phyloP scores from a whole-genome alignment of 2,113 vertebrate genomes.

The Notothenia coriiceps region DNA sequence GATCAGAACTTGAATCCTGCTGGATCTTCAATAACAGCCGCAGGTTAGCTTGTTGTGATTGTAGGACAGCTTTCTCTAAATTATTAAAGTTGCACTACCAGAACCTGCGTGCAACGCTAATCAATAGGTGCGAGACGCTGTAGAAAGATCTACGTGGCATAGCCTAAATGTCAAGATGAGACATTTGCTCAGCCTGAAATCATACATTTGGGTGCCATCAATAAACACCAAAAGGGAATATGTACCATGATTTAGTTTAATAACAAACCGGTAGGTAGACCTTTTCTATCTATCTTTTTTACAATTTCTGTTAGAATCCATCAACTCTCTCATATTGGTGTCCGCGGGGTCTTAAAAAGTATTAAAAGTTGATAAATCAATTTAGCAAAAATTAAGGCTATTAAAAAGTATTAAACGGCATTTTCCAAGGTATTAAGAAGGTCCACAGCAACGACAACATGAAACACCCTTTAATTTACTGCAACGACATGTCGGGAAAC shows the following conservation, averaged over 20 bases:
- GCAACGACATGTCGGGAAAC: too few relatives aligned
- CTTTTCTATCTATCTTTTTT: neutral
- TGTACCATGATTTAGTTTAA: neutral
- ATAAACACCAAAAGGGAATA: neutral
- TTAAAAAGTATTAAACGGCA: too few relatives aligned
- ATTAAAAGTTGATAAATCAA: too few relatives aligned
- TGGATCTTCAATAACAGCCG: constrained; percentile 4
- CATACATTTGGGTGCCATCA: constrained; percentile 1
- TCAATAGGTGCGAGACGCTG: constrained; percentile 57
- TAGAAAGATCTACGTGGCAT: constrained; percentile 50
- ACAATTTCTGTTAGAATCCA: neutral
- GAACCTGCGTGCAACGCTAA: constrained; percentile 50
- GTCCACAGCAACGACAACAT: too few relatives aligned
- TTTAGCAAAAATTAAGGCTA: too few relatives aligned
- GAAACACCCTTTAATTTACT: too few relatives aligned
- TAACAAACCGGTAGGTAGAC: neutral
- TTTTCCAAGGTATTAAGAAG: too few relatives aligned
- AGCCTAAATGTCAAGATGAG: constrained; percentile 64
- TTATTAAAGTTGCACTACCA: constrained; percentile 4
- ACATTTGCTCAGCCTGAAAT: constrained; percentile 44
- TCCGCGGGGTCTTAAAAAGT: too few relatives aligned
- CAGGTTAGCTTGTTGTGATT: constrained; percentile 13
- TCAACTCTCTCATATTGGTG: neutral
- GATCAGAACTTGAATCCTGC: constrained; percentile 28
- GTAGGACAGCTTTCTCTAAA: neutral